A percentile compares a stretch with the other conserved stretches of the same genome.
These are phyloP conservation scores for Rhynchomys soricoides DNA, from an alignment of 2,113 vertebrate genomes.

Conservation along the genomic window DNA sequence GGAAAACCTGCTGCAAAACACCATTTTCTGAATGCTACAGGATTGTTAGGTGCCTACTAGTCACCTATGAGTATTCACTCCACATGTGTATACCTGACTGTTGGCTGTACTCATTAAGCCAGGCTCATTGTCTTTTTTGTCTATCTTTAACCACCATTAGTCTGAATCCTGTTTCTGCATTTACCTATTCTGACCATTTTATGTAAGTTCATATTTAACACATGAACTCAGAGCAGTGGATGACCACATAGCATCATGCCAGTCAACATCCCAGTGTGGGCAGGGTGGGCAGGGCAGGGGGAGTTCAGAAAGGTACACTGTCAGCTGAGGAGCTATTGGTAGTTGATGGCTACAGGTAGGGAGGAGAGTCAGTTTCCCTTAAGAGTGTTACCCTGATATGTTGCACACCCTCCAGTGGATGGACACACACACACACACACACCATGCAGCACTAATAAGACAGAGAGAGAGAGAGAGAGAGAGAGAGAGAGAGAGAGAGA, in stretches of 20 bases:
- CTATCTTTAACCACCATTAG: too few species aligned
- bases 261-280: neutral
- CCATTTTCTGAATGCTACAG: neutral
- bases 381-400: too few species aligned
- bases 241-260: accelerated
- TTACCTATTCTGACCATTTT: neutral
- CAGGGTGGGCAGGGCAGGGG: accelerated
- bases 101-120: neutral
- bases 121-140: too few species aligned
- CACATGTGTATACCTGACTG: neutral
- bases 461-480: neutral
- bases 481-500: neutral
- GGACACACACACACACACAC: neutral
- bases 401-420: neutral
- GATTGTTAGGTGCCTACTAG: too few species aligned
- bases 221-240: neutral
- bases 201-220: too few species aligned
- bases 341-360: neutral
- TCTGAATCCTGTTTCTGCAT: neutral
- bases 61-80: too few species aligned
- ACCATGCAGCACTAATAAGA: neutral
- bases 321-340: neutral
- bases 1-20: neutral
- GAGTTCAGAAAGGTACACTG: neutral
- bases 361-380: neutral